Base-by-base conservation (phyloP, 1,140 invertebrate genomes). In the Caenorhabditis remanei region DNA sequence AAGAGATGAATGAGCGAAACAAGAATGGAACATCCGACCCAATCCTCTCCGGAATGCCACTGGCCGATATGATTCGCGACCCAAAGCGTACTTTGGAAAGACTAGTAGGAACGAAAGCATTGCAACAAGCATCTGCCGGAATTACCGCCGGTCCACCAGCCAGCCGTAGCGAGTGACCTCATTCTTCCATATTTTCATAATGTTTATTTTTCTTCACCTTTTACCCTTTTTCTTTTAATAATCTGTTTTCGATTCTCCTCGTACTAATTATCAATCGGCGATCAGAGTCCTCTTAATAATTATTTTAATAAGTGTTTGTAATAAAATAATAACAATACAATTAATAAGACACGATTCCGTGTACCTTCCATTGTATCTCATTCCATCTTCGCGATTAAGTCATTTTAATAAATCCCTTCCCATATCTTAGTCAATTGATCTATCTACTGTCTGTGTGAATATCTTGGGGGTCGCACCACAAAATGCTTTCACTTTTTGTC, bases 21-120 rank as follows among this genome's bases (percentile, higher is more conserved):
- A 88, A 90, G 84, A 79, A 87, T 50, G 85, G 83, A 55, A 93
- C 92, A 40, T 84, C 61, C 16, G 92, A 88, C n/a, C 87, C 84
- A 19, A 58, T 89, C 56, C 88, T 88, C 16, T 88, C 91, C 32
- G 85, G 87, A 79, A 83, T 82, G 58, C 87, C 92, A 19, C 63
- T 92, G n/a, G 91, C 92, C 61, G 92, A 93, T 61, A 87, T 92
- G 61, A 58, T 92, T 56, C 91, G 92, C 87, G 92, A 93, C 83
- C 91, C 91, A 9, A 87, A 90, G 84, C 50, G 88, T 67, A 89
- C 90, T 75, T 87, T 92, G n/a, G 89, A 93, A 83, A 91, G 92
- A 87, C 85, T 92, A 11, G 88, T 93, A 48, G 86, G 86, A 32
- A 83, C 85, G 14, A 58, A 87, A 83, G 86, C 65, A 13, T 79